Evolutionary conservation across 2,888 invertebrate species (phyloP).

Genomic region (Yponomeuta evonymella): DNA sequence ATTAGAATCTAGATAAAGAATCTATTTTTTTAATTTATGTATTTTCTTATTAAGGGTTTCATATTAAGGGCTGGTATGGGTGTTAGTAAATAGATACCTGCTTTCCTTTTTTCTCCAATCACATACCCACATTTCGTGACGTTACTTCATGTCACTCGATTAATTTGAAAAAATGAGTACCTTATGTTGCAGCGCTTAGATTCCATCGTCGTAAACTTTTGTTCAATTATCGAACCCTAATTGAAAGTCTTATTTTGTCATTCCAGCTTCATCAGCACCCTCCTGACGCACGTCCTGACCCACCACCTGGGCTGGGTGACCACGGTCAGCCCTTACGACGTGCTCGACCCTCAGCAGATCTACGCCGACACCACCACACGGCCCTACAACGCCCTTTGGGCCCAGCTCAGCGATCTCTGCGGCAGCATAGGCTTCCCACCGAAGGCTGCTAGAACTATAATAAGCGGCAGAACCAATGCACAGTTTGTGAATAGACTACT

Average conservation of each 20-base stretch:
- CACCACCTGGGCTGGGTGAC: constrained; percentile 95
- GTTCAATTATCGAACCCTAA: background rate
- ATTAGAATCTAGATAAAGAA: too few relatives aligned
- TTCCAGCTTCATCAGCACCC: constrained; percentile 92
- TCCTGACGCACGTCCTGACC: constrained; percentile 91
- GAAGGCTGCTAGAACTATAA: constrained; percentile 86
- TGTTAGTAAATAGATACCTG: too few relatives aligned
- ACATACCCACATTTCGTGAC: too few relatives aligned
- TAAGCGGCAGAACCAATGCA: constrained; percentile 81
- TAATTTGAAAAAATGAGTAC: too few relatives aligned
- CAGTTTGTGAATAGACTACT: constrained; percentile 84
- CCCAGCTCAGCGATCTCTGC: constrained; percentile 89
- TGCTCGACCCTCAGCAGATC: constrained; percentile 48
- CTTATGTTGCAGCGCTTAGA: too few relatives aligned
- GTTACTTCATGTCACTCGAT: too few relatives aligned
- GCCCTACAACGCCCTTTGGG: constrained; percentile 93
- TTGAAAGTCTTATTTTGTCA: constrained; percentile 24
- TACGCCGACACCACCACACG: constrained; percentile 43
- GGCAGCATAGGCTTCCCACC: constrained; percentile 89
- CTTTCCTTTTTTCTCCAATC: too few relatives aligned
- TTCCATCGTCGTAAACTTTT: background rate
- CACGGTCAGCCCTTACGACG: constrained; percentile 78
- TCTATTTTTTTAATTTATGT: too few relatives aligned
- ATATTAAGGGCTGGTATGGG: too few relatives aligned
- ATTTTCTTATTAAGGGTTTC: too few relatives aligned